These are phyloP conservation scores for Drosophila simulans DNA, from an alignment of 1,140 invertebrate species.

Conservation along the genomic window DNA sequence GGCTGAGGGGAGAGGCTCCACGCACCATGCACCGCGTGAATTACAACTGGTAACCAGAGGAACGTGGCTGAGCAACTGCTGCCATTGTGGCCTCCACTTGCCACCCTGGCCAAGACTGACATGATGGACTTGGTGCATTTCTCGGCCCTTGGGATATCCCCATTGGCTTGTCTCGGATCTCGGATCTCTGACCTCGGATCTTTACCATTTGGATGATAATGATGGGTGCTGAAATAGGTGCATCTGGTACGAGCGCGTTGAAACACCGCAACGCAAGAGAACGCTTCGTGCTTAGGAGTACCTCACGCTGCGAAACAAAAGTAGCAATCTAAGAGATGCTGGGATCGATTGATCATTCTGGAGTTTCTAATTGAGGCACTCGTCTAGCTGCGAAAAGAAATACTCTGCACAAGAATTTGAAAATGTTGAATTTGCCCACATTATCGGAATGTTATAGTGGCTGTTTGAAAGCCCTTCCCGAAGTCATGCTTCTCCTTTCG, in stretches of 20 bases:
- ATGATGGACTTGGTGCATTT: constrained; percentile 48
- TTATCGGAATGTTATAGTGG: too few relatives aligned
- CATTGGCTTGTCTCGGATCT: constrained; percentile 10
- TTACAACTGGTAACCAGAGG: constrained; percentile 55
- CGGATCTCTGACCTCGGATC: neutral
- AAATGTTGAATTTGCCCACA: too few relatives aligned
- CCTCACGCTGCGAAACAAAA: constrained; percentile 22
- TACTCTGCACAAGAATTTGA: neutral
- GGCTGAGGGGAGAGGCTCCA: constrained; percentile 3
- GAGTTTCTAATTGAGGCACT: neutral
- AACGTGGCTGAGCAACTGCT: constrained; percentile 70
- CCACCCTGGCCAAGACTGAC: constrained; percentile 35
- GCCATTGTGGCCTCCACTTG: constrained; percentile 70
- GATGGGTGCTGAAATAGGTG: constrained; percentile 21
- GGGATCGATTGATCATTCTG: constrained; percentile 7
- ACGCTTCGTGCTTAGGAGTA: constrained; percentile 28
- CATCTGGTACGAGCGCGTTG: constrained; percentile 2
- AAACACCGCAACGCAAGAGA: neutral
- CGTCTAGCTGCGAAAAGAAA: neutral
- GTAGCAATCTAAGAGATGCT: constrained; percentile 2
- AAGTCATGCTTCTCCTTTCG: constrained; percentile 1
- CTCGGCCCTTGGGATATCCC: constrained; percentile 25
- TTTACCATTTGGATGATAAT: neutral
- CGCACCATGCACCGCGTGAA: constrained; percentile 53
- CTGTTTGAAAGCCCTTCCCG: neutral